These are phyloP conservation scores for Tichodroma muraria DNA, from an alignment of 2,113 vertebrate species.

Conservation along the genomic window DNA sequence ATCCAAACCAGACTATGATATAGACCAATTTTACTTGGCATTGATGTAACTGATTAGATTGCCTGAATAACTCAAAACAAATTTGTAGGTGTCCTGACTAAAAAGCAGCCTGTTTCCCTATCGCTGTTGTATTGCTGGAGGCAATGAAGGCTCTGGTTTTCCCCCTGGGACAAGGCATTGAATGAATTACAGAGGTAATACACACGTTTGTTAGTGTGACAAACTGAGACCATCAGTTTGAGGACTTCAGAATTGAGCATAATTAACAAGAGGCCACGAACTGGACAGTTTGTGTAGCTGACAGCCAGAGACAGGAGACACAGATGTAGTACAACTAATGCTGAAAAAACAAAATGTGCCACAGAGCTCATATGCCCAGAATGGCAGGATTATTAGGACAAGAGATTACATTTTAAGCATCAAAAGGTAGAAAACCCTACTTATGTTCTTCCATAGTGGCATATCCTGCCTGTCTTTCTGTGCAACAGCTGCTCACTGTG, in stretches of 20 bases:
- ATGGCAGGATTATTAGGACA: background rate
- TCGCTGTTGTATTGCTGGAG: background rate
- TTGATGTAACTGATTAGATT: background rate
- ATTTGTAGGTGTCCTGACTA: background rate
- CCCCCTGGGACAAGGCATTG: background rate
- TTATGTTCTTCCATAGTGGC: accelerated
- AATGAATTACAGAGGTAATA: background rate
- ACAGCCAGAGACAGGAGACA: background rate
- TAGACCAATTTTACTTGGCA: background rate
- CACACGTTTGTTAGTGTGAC: background rate
- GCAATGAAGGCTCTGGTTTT: background rate
- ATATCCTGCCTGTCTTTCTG: background rate
- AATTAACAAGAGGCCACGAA: background rate
- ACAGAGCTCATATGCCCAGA: background rate
- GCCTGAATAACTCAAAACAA: background rate
- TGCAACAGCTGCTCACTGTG: background rate
- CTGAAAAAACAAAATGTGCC: background rate
- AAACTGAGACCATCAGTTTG: background rate
- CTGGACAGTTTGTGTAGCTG: background rate
- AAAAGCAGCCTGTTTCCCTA: background rate
- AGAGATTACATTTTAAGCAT: background rate
- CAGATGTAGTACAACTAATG: background rate
- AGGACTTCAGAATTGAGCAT: background rate
- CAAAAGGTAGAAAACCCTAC: background rate
- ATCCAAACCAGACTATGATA: background rate